Conservation (phyloP, 2,888 invertebrate genomes). For the Catocala fraxini region DNA sequence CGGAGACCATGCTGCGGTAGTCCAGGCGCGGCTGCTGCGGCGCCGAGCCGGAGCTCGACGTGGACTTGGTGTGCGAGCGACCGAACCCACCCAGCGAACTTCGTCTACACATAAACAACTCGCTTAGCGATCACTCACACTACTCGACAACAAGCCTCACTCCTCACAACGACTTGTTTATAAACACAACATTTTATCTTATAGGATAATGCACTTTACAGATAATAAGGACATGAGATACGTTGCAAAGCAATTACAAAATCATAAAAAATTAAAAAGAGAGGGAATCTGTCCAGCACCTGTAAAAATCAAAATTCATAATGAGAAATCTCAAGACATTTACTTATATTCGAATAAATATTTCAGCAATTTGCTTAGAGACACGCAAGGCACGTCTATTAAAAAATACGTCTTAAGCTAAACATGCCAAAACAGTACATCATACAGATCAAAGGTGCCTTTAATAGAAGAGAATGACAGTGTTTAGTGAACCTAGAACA, state of each 20-base stretch:
- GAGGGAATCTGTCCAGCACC: conserved; percentile 31
- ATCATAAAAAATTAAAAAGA: conserved; percentile 18
- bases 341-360: conserved; percentile 11
- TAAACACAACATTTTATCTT: neutral
- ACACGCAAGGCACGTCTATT: conserved; percentile 42
- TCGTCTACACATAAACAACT: conserved; percentile 87
- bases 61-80: conserved; percentile 90
- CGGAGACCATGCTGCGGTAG: conserved; percentile 97
- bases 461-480: conserved; percentile 61
- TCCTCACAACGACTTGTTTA: neutral
- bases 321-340: conserved; percentile 16
- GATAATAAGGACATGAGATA: neutral
- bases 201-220: too few relatives aligned
- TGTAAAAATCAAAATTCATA: conserved; percentile 39
- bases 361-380: conserved; percentile 29
- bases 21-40: conserved; percentile 93
- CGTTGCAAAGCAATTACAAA: conserved; percentile 1
- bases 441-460: conserved; percentile 65
- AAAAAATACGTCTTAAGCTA: conserved; percentile 56
- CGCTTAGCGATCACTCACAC: conserved; percentile 10
- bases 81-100: conserved; percentile 96
- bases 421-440: conserved; percentile 68
- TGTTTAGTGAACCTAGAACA: conserved; percentile 62
- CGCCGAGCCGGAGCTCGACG: conserved; percentile 83
- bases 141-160: too few relatives aligned